Percentiles rank a stretch among this genome's conserved stretches.
Conservation (phyloP, 1,140 invertebrate genomes). For the Meloidogyne hapla region DNA sequence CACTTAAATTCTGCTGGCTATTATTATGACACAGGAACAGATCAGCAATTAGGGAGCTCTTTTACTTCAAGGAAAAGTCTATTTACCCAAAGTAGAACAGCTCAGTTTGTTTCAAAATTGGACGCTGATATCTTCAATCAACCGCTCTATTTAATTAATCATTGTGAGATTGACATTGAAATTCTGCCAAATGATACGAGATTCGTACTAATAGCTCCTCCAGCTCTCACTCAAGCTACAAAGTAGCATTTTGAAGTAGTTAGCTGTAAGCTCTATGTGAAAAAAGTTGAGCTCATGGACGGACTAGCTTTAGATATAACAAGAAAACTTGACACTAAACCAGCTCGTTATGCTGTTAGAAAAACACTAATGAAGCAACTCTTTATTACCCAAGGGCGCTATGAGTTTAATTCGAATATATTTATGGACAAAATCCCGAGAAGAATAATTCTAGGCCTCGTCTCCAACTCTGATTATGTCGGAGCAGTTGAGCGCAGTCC, state of each 20-base stretch:
- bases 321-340: conserved; percentile 18
- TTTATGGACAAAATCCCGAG: conserved; percentile 30
- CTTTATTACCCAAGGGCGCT: conserved; percentile 18
- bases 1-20: conserved; percentile 1
- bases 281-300: conserved; percentile 7
- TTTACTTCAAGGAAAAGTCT: background rate
- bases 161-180: conserved; percentile 19
- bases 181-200: background rate
- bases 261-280: background rate
- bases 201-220: background rate
- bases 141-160: conserved; percentile 1
- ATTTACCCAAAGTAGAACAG: background rate
- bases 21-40: background rate
- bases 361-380: conserved; percentile 24
- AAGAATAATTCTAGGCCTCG: conserved; percentile 10
- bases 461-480: conserved; percentile 14
- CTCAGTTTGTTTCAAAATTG: conserved; percentile 10
- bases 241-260: conserved; percentile 3
- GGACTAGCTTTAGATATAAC: conserved; percentile 24
- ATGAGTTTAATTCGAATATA: conserved; percentile 17
- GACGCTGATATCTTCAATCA: conserved; percentile 21
- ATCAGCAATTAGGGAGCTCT: background rate
- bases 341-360: conserved; percentile 24
- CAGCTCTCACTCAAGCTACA: background rate
- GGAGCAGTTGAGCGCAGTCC: conserved; percentile 4